A percentile compares a stretch with the other conserved stretches of the same genome.
These are phyloP conservation scores for Polyploca ridens DNA, from an alignment of 2,888 invertebrate species.

Conservation along the genomic window DNA sequence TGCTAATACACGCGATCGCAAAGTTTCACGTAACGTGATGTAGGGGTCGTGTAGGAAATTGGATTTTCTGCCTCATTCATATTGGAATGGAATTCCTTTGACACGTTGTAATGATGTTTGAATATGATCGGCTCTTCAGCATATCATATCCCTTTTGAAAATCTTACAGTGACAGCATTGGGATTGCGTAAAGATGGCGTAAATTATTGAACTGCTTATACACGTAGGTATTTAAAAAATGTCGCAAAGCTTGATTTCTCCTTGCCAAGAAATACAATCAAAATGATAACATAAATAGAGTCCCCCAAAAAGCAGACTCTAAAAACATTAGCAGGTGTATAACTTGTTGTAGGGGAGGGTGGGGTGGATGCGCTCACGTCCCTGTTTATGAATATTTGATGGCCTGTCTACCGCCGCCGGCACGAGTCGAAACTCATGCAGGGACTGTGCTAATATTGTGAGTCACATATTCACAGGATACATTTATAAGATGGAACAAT, in stretches of 20 bases:
- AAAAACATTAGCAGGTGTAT: slow-evolving; percentile 4
- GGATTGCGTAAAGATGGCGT: background rate
- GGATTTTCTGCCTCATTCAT: slow-evolving; percentile 17
- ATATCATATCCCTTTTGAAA: background rate
- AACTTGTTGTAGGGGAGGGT: slow-evolving; percentile 30
- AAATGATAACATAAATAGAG: background rate
- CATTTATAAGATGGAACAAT: background rate
- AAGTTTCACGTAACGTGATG: background rate
- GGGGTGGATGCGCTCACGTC: slow-evolving; percentile 31
- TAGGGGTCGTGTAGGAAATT: slow-evolving; percentile 20
- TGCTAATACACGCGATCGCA: slow-evolving; percentile 5
- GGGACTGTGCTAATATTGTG: slow-evolving; percentile 45
- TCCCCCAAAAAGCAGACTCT: background rate
- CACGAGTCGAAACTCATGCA: slow-evolving; percentile 50
- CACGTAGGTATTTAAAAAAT: too few species aligned
- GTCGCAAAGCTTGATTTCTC: background rate
- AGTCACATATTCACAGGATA: slow-evolving; percentile 21
- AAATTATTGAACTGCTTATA: too few species aligned
- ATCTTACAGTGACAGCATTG: background rate
- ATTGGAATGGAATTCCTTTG: slow-evolving; percentile 4
- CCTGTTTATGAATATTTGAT: slow-evolving; percentile 76
- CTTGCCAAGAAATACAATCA: background rate
- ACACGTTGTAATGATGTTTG: slow-evolving; percentile 6
- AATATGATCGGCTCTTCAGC: background rate
- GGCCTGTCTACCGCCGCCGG: slow-evolving; percentile 38